Base-by-base conservation (phyloP, 2,888 invertebrate species). In the Scaptomyza parva region DNA sequence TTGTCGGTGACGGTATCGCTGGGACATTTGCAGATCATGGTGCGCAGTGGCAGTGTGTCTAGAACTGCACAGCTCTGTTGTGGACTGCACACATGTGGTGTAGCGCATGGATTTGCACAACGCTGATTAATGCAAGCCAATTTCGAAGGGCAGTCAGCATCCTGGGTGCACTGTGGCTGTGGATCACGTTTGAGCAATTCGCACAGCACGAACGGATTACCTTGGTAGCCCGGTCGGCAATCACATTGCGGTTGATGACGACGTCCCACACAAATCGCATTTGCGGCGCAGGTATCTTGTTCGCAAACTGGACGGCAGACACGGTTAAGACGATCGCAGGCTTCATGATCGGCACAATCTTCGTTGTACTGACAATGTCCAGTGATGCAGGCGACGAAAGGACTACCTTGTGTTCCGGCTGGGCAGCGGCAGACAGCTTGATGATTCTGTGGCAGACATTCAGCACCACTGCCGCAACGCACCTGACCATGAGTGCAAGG, bases 361-460 rank as follows among this genome's bases (percentile, higher is more conserved):
- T 97, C 96, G 88, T 97, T 97, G 91, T 96, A 97, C 86, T 96
- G 96, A 78, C 97, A 97, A 40, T 95, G 94, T 8, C 95, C 96
- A 2, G 95, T 94, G 61, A 97, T 95, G 88, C 98, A 98, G 18
- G 96, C 95, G 3, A 96, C 92, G 66, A 94, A 93, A 2, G 97
- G 96, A 91, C 96, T 95, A 40, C 97, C 97, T 91, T 96, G 97
- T 5, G 96, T 97, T 41, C 97, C 97, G 1, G 93, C 92, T 40
- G 97, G 97, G 90, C 97, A 98, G 61, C 94, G 93, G 85, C 98
- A 98, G 64, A 95, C 95, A 0, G 96, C 95, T 54, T 94, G 93
- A 89, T 98, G 97, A 39, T 95, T 94, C 70, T 95, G 93, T 0
- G 95, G 95, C 43, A 93, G 92, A 88, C 97, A 97, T 71, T 94